Conservation (phyloP, 2,797 vertebrate species). For the Zalophus californianus region DNA sequence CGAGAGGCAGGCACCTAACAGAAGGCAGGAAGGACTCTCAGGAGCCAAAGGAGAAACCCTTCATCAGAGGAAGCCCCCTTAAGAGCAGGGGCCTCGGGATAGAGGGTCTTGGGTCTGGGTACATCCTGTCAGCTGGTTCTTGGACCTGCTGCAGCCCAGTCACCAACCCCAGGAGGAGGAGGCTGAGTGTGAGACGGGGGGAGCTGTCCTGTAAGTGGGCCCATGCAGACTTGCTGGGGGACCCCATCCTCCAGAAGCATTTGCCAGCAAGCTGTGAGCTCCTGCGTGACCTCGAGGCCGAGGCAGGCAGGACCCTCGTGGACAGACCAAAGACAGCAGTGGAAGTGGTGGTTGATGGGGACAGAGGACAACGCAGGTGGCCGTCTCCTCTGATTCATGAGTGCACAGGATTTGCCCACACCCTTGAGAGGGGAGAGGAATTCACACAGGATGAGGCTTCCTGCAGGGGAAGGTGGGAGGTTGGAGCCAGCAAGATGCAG, state of each 20-base stretch:
- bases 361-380: not conserved
- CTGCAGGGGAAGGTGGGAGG: not conserved
- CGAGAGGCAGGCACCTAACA: not conserved
- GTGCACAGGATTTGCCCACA: not conserved
- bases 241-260: not conserved
- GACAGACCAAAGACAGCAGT: not conserved
- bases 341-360: not conserved
- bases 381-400: not conserved
- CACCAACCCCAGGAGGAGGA: not conserved
- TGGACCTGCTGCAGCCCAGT: not conserved
- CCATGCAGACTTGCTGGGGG: not conserved
- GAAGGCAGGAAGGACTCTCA: not conserved
- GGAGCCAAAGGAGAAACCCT: not conserved
- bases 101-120: not conserved
- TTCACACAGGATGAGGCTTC: not conserved
- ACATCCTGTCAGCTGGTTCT: not conserved
- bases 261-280: not conserved
- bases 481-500: rapidly evolving
- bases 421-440: not conserved
- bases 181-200: not conserved
- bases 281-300: not conserved
- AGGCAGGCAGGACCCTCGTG: not conserved
- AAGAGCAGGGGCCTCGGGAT: rapidly evolving
- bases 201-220: not conserved
- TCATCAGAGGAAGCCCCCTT: not conserved